Evolutionary conservation across 1,140 invertebrate species (phyloP), one percentile per base, ranked within the genome.

Genomic region (Eumeta japonica): DNA sequence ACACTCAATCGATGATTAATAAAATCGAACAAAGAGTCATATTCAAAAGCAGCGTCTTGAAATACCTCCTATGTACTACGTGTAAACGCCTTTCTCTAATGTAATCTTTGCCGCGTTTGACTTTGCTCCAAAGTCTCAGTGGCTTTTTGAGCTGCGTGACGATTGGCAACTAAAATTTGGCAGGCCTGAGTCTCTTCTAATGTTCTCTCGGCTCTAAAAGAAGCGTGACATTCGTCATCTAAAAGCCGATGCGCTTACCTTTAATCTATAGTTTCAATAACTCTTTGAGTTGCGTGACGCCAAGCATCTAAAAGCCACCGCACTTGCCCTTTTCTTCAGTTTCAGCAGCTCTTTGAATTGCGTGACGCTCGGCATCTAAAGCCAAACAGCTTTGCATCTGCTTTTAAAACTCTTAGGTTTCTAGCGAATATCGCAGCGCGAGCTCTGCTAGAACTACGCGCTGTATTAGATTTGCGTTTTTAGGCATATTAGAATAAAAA

Each of bases 1-100:
- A 44, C 10, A 17, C 35, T 32, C 24, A 41, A 41, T 37, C 17
- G 20, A 49, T 44, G 38, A 28, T 34, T 49, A 46, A 36, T 20
- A 16, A 49, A n/a, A n/a, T n/a, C n/a, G n/a, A n/a, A n/a, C n/a
- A n/a, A n/a, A n/a, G n/a, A n/a, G n/a, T n/a, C n/a, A 42, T 50
- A 54, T 35, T 46, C 41, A 47, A 54, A 48, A 24, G 48, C 48
- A 28, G 43, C 42, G 28, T 43, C 43, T 3, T 36, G 2, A 46
- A 51, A 54, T 28, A 37, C 46, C 11, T 45, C 41, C 46, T 46
- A 54, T n/a, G 45, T 45, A 35, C 20, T 46, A 19, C 10, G 18
- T 12, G 41, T 39, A 45, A 47, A 37, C 11, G 35, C 12, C 19
- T 27, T 16, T 42, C 41, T 37, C 16, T 37, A 37, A 41, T 46